Percentiles rank a stretch among this genome's conserved stretches.
Evolutionary conservation across 2,113 vertebrate species (phyloP).

Genomic region (Nannospalax galili): DNA sequence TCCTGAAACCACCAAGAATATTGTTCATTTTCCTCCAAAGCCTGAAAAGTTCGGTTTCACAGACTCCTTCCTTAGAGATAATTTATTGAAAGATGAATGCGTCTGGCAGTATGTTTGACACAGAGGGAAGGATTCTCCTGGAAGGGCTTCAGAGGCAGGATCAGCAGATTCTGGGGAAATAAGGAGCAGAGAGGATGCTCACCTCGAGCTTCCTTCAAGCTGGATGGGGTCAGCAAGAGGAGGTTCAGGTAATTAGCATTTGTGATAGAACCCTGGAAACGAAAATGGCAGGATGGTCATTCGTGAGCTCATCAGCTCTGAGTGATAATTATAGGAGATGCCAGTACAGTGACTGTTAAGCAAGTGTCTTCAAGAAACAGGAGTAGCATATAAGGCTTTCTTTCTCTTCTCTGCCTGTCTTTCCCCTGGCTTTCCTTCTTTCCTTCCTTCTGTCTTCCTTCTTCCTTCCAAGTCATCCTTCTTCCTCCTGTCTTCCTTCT

Average conservation of each 20-base stretch:
- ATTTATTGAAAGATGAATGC: neutral
- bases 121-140: neutral
- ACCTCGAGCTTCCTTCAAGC: neutral
- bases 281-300: conserved; percentile 7
- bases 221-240: neutral
- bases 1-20: neutral
- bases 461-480: too few species aligned
- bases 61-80: neutral
- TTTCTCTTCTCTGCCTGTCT: neutral
- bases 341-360: neutral
- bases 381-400: neutral
- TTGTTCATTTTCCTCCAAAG: neutral
- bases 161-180: neutral
- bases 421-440: neutral
- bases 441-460: neutral
- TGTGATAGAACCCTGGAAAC: neutral
- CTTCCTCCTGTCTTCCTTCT: too few species aligned
- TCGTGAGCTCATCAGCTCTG: neutral
- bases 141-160: neutral
- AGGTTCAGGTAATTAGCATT: neutral
- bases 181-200: neutral
- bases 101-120: neutral
- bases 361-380: neutral
- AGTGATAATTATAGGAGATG: neutral
- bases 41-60: neutral